A percentile compares a stretch with the other conserved stretches of the same genome.
Evolutionary conservation across 2,113 vertebrate genomes (phyloP).

Genomic region (Clarias magur): DNA sequence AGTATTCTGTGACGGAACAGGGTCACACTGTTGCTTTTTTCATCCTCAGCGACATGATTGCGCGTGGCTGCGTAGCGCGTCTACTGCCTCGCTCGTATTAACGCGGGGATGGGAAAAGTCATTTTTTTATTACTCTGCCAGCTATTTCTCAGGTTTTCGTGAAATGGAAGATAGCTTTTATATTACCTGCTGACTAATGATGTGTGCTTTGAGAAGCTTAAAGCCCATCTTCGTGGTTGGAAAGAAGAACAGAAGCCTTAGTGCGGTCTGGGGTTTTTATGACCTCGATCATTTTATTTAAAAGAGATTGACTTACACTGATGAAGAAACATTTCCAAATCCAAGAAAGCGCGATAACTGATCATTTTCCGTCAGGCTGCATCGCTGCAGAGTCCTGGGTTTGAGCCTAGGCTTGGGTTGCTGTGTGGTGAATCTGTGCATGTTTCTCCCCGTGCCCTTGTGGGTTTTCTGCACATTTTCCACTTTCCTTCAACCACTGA

Average conservation of each 20-base stretch:
- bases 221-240: background rate
- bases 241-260: background rate
- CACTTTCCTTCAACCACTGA: background rate
- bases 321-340: background rate
- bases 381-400: background rate
- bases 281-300: background rate
- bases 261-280: background rate
- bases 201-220: background rate
- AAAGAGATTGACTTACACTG: background rate
- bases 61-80: slow-evolving; percentile 6
- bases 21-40: slow-evolving; percentile 58
- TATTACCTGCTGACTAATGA: background rate
- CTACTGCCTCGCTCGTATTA: background rate
- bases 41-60: slow-evolving; percentile 22
- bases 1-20: slow-evolving; percentile 66
- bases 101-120: background rate
- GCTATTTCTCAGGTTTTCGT: background rate
- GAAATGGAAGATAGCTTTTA: background rate
- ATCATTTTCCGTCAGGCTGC: background rate
- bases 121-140: background rate
- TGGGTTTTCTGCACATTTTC: background rate
- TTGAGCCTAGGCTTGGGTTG: background rate
- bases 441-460: background rate
- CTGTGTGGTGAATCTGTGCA: background rate
- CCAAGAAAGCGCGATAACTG: background rate